These are phyloP conservation scores for Tipula helvola DNA, from an alignment of 2,888 invertebrate species.

Conservation along the genomic window DNA sequence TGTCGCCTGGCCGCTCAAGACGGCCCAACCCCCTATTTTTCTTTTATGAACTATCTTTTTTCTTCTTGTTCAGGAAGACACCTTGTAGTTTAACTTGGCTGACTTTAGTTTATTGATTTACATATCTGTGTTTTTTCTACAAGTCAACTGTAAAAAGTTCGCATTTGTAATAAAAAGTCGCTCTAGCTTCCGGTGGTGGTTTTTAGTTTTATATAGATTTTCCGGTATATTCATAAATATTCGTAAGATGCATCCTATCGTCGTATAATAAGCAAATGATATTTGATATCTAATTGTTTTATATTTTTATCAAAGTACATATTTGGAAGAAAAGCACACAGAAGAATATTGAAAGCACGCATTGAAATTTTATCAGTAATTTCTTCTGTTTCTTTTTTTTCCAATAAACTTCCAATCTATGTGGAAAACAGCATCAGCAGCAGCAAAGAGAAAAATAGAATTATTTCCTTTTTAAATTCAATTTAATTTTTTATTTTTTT, in stretches of 20 bases:
- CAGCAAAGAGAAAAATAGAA: not conserved
- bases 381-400: not conserved
- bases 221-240: too few species aligned
- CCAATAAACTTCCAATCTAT: not conserved
- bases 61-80: too few species aligned
- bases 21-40: too few species aligned
- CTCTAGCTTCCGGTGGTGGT: too few species aligned
- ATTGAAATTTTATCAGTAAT: not conserved
- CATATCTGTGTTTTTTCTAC: too few species aligned
- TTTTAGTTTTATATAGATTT: too few species aligned
- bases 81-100: too few species aligned
- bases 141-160: too few species aligned
- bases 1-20: too few species aligned
- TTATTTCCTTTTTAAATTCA: constrained; percentile 1
- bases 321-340: not conserved
- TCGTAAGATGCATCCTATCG: not conserved
- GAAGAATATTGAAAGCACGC: not conserved
- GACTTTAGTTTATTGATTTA: too few species aligned
- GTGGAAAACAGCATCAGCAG: not conserved
- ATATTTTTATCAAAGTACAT: not conserved
- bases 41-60: too few species aligned
- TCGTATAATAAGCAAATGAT: not conserved
- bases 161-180: too few species aligned
- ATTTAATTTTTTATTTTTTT: not conserved
- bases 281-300: not conserved